Percentiles rank a stretch among this genome's conserved stretches.
Conservation (phyloP, 2,888 invertebrate genomes). For the Neoitamus cyanurus region DNA sequence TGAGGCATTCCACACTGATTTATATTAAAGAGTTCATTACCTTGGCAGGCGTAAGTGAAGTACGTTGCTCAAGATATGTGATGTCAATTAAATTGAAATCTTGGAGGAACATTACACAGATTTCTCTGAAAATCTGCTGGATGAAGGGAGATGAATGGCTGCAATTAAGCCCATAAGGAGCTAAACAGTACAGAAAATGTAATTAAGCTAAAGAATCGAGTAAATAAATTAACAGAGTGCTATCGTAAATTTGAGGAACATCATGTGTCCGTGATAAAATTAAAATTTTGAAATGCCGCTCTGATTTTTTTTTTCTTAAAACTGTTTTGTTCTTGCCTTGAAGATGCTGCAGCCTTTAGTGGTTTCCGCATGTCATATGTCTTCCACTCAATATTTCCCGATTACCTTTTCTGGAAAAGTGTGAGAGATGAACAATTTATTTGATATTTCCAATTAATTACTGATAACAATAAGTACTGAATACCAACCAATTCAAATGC, state of each 20-base stretch:
- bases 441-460: too few relatives aligned
- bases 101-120: not conserved
- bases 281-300: not conserved
- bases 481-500: not conserved
- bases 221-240: not conserved
- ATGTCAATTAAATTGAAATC: slow-evolving; percentile 1
- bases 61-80: not conserved
- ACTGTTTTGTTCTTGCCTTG: too few relatives aligned
- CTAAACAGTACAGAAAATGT: not conserved
- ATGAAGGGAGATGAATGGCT: not conserved
- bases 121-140: not conserved
- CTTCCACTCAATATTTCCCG: too few relatives aligned
- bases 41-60: not conserved
- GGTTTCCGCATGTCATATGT: too few relatives aligned
- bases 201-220: not conserved
- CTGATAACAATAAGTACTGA: too few relatives aligned
- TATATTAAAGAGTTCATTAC: slow-evolving; percentile 5
- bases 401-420: too few relatives aligned
- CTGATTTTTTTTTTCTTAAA: not conserved
- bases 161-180: not conserved
- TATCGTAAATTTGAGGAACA: not conserved
- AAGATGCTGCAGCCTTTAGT: too few relatives aligned
- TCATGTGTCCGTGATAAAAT: not conserved
- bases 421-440: not conserved
- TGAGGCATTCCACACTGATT: not conserved